Percentiles rank a stretch among this genome's conserved stretches.
These are phyloP conservation scores for Isichthys henryi DNA, from an alignment of 2,113 vertebrate genomes.

Conservation along the genomic window DNA sequence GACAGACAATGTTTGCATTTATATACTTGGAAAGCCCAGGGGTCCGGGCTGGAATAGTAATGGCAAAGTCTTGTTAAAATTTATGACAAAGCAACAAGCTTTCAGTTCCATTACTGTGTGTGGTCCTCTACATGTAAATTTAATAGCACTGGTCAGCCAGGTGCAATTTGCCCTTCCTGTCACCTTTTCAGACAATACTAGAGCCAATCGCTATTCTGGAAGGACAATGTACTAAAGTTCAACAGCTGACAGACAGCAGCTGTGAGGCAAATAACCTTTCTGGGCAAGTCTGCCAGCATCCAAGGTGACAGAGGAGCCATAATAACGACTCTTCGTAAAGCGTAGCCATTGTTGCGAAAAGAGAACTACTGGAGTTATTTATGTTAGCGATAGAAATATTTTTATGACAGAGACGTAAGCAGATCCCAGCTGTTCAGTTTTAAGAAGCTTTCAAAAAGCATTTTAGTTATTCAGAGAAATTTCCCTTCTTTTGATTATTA, in stretches of 20 bases:
- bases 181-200: not conserved
- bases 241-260: constrained; percentile 7
- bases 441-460: not conserved
- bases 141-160: not conserved
- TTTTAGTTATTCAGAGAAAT: not conserved
- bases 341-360: not conserved
- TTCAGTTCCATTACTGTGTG: not conserved
- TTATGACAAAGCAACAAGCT: constrained; percentile 5
- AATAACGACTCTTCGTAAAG: not conserved
- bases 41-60: constrained; percentile 1
- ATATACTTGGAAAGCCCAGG: not conserved
- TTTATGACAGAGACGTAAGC: not conserved
- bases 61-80: not conserved
- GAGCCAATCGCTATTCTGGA: constrained; percentile 5
- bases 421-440: not conserved
- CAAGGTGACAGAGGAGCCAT: not conserved
- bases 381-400: not conserved
- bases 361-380: not conserved
- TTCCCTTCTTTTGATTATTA: not conserved
- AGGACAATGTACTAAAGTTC: constrained; percentile 10
- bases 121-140: not conserved
- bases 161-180: not conserved
- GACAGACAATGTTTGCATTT: constrained; percentile 18
- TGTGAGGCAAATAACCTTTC: constrained; percentile 8
- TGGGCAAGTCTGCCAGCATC: not conserved